Evolutionary conservation across 2,797 vertebrate species (phyloP), one percentile per base, ranked within the genome.

Genomic region (Chloroceryle amazona): DNA sequence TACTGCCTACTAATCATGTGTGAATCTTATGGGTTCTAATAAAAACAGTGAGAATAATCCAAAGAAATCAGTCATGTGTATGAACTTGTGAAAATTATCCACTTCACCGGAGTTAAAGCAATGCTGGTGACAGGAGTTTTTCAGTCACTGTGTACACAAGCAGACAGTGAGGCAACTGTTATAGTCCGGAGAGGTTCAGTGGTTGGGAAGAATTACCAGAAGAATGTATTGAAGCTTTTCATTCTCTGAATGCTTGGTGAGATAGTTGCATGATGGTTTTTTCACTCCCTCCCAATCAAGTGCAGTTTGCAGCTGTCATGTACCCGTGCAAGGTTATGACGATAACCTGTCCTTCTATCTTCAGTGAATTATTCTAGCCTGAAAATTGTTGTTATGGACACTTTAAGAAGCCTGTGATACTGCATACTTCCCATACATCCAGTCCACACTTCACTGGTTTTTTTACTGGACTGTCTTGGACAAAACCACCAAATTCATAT

Each of bases 401-500:
- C 17, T 13, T 4, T 12, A 10, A 57, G 35, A 75, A 51, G 3
- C 15, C 31, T 4, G 12, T 9, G 12, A 11, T 41, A 2, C 4
- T 39, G 11, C 62, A 9, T 21, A 4, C 18, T 65, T 6, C 41
- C 33, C 31, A 14, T 21, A 23, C 13, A 6, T 23, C 33, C 54
- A 35, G 31, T 3, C 35, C n/a, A 13, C 37, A 4, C 15, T 54
- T 75, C 28, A 7, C 58, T 58, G 42, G 21, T 6, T 5, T 47
- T 47, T 74, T 44, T 83, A 72, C 71, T 5, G 23, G 13, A 6
- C 46, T 70, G 90, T 80, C 95, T 83, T 65, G 58, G 78, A 51
- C 87, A 96, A 96, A 92, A 74, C 57, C 49, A 79, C 95, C 74
- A 89, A 95, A 94, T 84, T 88, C 29, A 0, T 46, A 46, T 82